Evolutionary conservation across 2,888 invertebrate genomes (phyloP).

Genomic region (Lysandra bellargus): DNA sequence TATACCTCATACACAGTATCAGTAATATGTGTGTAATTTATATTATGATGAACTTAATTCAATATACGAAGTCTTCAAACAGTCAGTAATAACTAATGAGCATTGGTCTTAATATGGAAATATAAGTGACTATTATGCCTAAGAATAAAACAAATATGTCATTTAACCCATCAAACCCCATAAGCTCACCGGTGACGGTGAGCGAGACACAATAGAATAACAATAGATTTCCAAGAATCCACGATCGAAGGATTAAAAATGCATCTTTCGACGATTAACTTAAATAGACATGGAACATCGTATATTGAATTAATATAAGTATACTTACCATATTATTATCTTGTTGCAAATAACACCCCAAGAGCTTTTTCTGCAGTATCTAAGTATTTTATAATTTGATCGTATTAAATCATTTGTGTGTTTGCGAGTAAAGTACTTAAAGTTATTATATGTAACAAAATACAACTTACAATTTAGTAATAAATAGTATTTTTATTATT

Average conservation of each 20-base stretch:
- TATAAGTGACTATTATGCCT: not conserved
- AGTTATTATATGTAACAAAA: not conserved
- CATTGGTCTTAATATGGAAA: not conserved
- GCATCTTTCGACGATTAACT: not conserved
- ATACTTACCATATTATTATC: not conserved
- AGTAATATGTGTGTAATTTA: slow-evolving; percentile 18
- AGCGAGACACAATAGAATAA: too few relatives aligned
- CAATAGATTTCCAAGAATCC: too few relatives aligned
- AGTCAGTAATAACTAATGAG: not conserved
- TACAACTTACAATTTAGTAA: too few relatives aligned
- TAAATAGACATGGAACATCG: not conserved
- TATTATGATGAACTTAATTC: not conserved
- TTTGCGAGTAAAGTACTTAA: not conserved
- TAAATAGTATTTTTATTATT: too few relatives aligned
- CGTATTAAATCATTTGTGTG: not conserved
- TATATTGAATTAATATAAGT: not conserved
- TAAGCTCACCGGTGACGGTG: too few relatives aligned
- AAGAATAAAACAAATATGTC: not conserved
- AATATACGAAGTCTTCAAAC: not conserved
- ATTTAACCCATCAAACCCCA: not conserved
- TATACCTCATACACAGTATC: not conserved
- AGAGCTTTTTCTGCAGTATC: not conserved
- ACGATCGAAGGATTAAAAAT: not conserved
- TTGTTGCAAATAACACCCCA: not conserved
- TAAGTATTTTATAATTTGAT: slow-evolving; percentile 19